These are phyloP conservation scores for Tinea trinotella DNA, from an alignment of 2,888 invertebrate species.

Conservation along the genomic window DNA sequence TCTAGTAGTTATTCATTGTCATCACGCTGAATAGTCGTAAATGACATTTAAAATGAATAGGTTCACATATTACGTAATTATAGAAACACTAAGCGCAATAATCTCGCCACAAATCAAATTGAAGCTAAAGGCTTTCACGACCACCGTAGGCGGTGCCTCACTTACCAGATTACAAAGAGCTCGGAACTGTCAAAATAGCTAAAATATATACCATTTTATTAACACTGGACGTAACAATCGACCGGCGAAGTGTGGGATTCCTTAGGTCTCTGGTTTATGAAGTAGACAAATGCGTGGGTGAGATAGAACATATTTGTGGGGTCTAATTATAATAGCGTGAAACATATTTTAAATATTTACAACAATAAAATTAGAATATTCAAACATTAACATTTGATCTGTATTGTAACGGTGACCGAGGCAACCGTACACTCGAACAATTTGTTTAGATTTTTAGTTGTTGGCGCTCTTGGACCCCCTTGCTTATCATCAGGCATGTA, in stretches of 20 bases:
- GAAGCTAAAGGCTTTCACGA: constrained; percentile 62
- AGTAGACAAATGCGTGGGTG: constrained; percentile 47
- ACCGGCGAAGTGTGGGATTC: constrained; percentile 63
- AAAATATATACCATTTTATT: constrained; percentile 68
- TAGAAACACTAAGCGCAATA: constrained; percentile 36
- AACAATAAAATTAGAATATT: not conserved
- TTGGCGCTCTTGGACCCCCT: no score
- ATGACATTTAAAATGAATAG: no score
- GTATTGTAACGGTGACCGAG: no score
- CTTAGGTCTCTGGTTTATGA: constrained; percentile 60
- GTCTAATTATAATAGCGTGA: not conserved
- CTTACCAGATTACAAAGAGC: constrained; percentile 44
- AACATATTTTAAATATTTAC: not conserved
- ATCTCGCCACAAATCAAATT: constrained; percentile 57
- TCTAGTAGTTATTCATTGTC: no score
- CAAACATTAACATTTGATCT: not conserved
- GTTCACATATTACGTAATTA: constrained; percentile 54
- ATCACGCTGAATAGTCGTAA: no score
- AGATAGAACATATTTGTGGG: not conserved
- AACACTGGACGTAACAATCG: constrained; percentile 64
- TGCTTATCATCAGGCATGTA: no score
- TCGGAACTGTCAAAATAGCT: constrained; percentile 68
- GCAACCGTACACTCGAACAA: no score
- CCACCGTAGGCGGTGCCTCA: constrained; percentile 48
- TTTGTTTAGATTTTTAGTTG: no score